phyloP scores from a whole-genome alignment of 2,113 vertebrate species.

The Catharus fuscescens region DNA sequence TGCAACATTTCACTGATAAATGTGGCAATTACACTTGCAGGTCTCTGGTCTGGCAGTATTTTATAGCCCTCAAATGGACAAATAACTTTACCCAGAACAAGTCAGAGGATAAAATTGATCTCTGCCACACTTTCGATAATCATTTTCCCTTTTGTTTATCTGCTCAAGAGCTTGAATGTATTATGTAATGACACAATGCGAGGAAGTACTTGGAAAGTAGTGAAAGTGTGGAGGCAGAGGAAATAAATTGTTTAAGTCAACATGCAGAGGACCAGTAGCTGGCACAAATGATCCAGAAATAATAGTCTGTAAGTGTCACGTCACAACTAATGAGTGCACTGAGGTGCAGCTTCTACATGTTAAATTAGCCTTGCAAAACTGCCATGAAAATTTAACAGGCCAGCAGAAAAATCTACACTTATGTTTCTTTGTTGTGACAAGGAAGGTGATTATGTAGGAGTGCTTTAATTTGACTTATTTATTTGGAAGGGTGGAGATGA shows the following conservation, averaged over 20 bases:
- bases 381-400: not conserved
- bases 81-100: not conserved
- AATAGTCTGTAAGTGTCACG: not conserved
- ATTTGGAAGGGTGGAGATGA: not conserved
- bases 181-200: not conserved
- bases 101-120: not conserved
- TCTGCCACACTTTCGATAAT: not conserved
- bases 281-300: not conserved
- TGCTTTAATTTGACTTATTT: conserved; percentile 9
- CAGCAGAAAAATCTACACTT: not conserved
- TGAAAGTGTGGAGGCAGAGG: not conserved
- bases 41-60: not conserved
- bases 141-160: not conserved
- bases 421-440: not conserved
- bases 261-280: not conserved
- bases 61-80: not conserved
- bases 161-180: not conserved
- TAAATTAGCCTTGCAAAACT: not conserved
- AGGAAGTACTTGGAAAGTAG: not conserved
- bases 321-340: not conserved
- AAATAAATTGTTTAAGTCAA: not conserved
- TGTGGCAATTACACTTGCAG: not conserved
- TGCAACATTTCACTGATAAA: not conserved
- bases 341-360: not conserved
- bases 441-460: not conserved